These are phyloP conservation scores for Platanista minor DNA, from an alignment of 2,113 vertebrate species.

Conservation along the genomic window DNA sequence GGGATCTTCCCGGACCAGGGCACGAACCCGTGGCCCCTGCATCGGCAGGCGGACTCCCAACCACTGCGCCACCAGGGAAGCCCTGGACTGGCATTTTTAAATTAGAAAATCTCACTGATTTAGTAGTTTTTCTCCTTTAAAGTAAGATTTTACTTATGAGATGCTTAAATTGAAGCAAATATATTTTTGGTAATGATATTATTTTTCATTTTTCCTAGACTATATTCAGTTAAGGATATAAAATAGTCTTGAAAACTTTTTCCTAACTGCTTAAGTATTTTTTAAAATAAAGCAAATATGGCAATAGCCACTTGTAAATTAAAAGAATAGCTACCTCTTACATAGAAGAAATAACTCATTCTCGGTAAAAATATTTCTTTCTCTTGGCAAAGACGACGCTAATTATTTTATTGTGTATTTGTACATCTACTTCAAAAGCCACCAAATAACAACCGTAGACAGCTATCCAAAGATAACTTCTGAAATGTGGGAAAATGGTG, in stretches of 20 bases:
- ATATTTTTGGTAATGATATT: background rate
- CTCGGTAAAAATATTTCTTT: background rate
- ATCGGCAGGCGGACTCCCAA: too few relatives aligned
- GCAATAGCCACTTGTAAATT: background rate
- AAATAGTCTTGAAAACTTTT: background rate
- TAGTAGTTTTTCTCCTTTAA: background rate
- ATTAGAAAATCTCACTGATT: background rate
- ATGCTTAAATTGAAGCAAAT: constrained; percentile 12
- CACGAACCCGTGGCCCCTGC: too few relatives aligned
- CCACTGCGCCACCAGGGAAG: too few relatives aligned
- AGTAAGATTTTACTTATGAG: constrained; percentile 27
- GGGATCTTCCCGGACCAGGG: too few relatives aligned
- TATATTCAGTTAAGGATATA: constrained; percentile 29
- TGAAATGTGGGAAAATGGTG: background rate
- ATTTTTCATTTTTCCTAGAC: constrained; percentile 4
- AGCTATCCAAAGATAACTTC: background rate
- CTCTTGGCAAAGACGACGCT: background rate
- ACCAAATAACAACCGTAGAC: background rate
- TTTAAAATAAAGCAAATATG: background rate
- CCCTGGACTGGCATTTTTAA: background rate
- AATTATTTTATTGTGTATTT: background rate
- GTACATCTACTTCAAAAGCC: background rate
- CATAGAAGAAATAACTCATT: background rate
- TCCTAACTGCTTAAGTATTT: constrained; percentile 7
- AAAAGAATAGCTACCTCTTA: background rate